phyloP scores from a whole-genome alignment of 2,888 invertebrate genomes.

The Ophion slaviceki region DNA sequence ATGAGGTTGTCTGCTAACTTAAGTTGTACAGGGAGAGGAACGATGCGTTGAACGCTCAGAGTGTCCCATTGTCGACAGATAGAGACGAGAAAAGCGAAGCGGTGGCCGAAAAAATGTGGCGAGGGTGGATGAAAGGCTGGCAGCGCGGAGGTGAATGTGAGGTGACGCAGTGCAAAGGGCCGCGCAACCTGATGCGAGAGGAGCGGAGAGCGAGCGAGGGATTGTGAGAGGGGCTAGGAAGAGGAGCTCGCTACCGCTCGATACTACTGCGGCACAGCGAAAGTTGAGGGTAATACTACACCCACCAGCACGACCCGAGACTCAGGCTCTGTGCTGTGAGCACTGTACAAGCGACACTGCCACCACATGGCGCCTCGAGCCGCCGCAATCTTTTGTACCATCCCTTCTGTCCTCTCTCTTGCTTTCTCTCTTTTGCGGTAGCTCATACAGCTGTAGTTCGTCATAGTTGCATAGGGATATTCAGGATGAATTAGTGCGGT shows the following conservation, averaged over 20 bases:
- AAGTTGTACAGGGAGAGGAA: constrained; percentile 1
- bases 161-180: constrained; percentile 67
- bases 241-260: constrained; percentile 80
- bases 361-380: constrained; percentile 46
- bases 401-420: constrained; percentile 25
- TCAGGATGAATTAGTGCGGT: no score
- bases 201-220: constrained; percentile 67
- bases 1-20: constrained; percentile 2
- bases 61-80: constrained; percentile 24
- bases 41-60: constrained; percentile 18
- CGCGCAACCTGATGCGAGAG: constrained; percentile 26
- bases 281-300: constrained; percentile 77
- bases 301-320: constrained; percentile 53
- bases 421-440: constrained; percentile 2
- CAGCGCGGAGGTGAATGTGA: constrained; percentile 69
- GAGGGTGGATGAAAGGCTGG: constrained; percentile 63
- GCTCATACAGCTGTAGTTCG: no score
- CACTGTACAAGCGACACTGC: constrained; percentile 55
- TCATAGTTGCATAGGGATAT: no score
- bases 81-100: constrained; percentile 52
- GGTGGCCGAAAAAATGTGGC: constrained; percentile 21
- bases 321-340: constrained; percentile 50
- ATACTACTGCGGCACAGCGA: constrained; percentile 83
- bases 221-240: constrained; percentile 71
- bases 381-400: constrained; percentile 5